Base-by-base conservation (phyloP, 2,113 vertebrate species). In the Ptyas mucosa region DNA sequence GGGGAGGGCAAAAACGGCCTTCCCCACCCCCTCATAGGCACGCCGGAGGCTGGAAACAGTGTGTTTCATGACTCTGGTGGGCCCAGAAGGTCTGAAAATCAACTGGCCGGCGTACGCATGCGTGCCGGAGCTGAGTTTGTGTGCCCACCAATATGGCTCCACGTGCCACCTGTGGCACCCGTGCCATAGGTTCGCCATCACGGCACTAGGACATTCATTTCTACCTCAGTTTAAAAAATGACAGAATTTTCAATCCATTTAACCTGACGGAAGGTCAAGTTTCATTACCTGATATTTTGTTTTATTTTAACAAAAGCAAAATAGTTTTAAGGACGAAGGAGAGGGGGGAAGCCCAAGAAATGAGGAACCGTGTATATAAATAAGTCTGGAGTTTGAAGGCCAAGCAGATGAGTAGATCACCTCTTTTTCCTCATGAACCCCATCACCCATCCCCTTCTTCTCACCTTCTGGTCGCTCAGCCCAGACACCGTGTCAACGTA, bases 401-500 rank as follows among this genome's bases (percentile, higher is more conserved):
- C 5, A 21, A 55, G 20, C 34, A 29, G 26, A 89, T 61, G 12
- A 61, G 18, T 8, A 20, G 39, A 43, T 21, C 8, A 8, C 49
- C 7, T 49, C n/a, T n/a, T 88, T 8, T 4, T 26, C 21, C 6
- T 2, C 12, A 6, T 7, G 14, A 21, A 21, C 8, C 26, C 6
- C 0, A 81, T 21, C 18, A 4, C 34, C 18, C 18, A 43, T 21
- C 0, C 5, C 51, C 53, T 87, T 85, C 8, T 24, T 1, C 96
- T 90, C 95, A 99, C 99, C 98, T 99, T 99, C 94, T 98, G 98
- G 97, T 99, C 99, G 9, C 98, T 99, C 95, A 99, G 99, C 53
- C 99, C 99, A 14, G 99, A 99, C 94, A 99, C 99, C 0, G 99
- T 99, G 97, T 99, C 99, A 90, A 99, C 99, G 46, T 99, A 99